These are phyloP conservation scores for Saiga tatarica DNA, from an alignment of 2,113 vertebrate species.

Conservation along the genomic window DNA sequence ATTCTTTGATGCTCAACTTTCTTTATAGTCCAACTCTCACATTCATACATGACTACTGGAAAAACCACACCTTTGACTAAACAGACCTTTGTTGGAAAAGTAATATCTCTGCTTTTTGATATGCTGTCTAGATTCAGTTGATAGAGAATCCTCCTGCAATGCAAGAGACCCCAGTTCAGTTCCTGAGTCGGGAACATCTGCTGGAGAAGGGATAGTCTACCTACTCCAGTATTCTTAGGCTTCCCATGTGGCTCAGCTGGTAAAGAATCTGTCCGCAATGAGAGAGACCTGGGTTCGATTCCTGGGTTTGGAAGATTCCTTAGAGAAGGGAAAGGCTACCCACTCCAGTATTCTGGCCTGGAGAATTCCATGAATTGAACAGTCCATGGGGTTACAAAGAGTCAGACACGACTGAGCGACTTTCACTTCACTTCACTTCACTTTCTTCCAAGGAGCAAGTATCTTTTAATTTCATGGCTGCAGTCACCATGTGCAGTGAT, in stretches of 20 bases:
- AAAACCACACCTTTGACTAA: neutral
- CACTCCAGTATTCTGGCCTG: neutral
- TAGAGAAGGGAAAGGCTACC: neutral
- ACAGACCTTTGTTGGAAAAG: neutral
- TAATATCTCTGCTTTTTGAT: neutral
- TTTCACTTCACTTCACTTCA: neutral
- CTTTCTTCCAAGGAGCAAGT: neutral
- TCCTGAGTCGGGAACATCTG: neutral
- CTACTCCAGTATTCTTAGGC: neutral
- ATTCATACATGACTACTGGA: neutral
- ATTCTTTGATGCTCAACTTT: rapidly evolving
- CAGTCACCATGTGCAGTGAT: neutral
- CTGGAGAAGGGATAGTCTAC: too few relatives aligned
- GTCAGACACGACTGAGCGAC: rapidly evolving
- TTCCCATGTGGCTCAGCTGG: neutral
- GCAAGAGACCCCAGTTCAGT: neutral
- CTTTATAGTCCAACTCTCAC: neutral
- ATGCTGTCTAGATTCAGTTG: neutral
- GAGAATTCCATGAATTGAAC: neutral
- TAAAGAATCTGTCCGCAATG: neutral
- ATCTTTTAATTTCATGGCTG: neutral
- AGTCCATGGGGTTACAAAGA: neutral
- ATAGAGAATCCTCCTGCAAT: neutral
- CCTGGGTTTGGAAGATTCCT: neutral
- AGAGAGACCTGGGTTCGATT: rapidly evolving